Percentiles rank a stretch among this genome's conserved stretches.
phyloP scores from a whole-genome alignment of 2,888 invertebrate genomes.

The Dynastes hyllus region DNA sequence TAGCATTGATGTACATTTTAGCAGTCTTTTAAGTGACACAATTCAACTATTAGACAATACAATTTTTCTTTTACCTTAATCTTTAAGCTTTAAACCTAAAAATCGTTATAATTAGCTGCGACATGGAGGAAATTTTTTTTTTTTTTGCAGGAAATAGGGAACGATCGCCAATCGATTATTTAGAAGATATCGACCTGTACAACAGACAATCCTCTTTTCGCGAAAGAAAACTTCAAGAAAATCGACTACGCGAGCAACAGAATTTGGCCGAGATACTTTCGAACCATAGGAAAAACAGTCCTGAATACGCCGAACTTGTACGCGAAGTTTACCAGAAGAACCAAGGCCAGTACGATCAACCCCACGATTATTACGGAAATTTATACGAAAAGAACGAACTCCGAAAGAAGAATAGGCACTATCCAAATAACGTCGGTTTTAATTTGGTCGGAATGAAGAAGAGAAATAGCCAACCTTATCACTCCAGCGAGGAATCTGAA shows the following conservation, averaged over 20 bases:
- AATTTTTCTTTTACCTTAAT: too few species aligned
- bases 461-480: constrained; percentile 55
- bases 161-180: constrained; percentile 56
- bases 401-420: constrained; percentile 59
- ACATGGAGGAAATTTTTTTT: too few species aligned
- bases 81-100: too few species aligned
- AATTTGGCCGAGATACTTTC: constrained; percentile 65
- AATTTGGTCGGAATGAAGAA: constrained; percentile 66
- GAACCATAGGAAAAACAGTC: constrained; percentile 66
- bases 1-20: too few species aligned
- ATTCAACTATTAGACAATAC: too few species aligned
- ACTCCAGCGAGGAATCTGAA: constrained; percentile 5
- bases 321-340: constrained; percentile 76
- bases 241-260: constrained; percentile 69
- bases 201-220: constrained; percentile 73
- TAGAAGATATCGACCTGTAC: constrained; percentile 56
- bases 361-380: constrained; percentile 62
- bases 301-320: constrained; percentile 72
- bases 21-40: too few species aligned
- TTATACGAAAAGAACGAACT: constrained; percentile 50
- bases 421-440: constrained; percentile 63
- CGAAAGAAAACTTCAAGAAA: constrained; percentile 73
- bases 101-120: too few species aligned
- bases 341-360: constrained; percentile 70
- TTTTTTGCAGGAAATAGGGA: constrained; percentile 62